Percentiles rank a stretch among this genome's conserved stretches.
These are phyloP conservation scores for Antennarius maculatus DNA, from an alignment of 2,797 vertebrate genomes.

Conservation along the genomic window DNA sequence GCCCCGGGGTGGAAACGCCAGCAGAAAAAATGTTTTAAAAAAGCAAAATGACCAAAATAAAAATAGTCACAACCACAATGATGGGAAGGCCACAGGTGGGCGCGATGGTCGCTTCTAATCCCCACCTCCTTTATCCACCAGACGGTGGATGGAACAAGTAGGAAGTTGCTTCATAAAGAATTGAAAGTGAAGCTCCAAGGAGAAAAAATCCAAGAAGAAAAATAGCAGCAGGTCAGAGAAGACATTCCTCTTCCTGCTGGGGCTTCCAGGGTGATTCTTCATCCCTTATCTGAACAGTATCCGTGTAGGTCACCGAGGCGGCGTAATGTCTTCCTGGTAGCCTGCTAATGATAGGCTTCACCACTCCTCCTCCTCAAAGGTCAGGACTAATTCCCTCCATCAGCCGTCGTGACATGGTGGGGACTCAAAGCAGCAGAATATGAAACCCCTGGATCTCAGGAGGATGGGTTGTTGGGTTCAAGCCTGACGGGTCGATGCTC, in stretches of 20 bases:
- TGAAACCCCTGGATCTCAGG: constrained; percentile 38
- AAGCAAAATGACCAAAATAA: no score
- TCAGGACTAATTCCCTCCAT: constrained; percentile 66
- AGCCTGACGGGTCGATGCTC: constrained; percentile 14
- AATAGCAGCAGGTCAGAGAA: constrained; percentile 28
- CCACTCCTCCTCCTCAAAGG: constrained; percentile 64
- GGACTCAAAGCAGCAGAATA: constrained; percentile 38
- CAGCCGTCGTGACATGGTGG: constrained; percentile 48
- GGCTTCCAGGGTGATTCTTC: constrained; percentile 58
- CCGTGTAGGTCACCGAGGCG: constrained; percentile 58
- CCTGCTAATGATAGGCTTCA: constrained; percentile 64
- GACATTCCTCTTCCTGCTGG: constrained; percentile 15
- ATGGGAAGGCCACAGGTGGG: no score
- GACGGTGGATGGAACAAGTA: neutral
- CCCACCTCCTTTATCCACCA: no score
- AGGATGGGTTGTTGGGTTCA: neutral
- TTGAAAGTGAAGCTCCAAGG: neutral
- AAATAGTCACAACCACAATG: no score
- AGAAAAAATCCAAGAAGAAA: constrained; percentile 6
- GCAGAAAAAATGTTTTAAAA: no score
- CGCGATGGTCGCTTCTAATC: no score
- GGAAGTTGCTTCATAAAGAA: neutral
- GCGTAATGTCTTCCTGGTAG: constrained; percentile 67
- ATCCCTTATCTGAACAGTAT: constrained; percentile 63
- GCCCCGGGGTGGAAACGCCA: no score